Base-by-base conservation (phyloP, 2,888 invertebrate species). In the Cataglyphis altisquamis region DNA sequence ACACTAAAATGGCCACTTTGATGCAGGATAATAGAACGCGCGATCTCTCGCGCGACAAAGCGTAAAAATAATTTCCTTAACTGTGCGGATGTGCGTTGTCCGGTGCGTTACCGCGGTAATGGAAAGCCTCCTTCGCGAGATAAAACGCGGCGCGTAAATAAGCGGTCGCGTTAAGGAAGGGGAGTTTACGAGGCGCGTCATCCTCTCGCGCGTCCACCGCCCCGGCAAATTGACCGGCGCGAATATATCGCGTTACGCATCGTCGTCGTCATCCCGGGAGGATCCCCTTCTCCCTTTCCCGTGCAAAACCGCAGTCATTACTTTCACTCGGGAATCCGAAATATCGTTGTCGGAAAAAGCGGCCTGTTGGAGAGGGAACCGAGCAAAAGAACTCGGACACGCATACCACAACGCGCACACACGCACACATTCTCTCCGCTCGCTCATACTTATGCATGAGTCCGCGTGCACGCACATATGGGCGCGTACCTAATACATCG, bases 391-490 rank as follows among this genome's bases (percentile, higher is more conserved):
- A 63, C 55, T 77, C 57, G 60, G 60, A 60, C 29, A 48, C 18
- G 6, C 36, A 21, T 0, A 8, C 6, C 36, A 36, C 36, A 36
- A 48, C n/a, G 2, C 48, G 1, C 18, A 6, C 18, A 48, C 12
- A 41, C 45, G 45, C 9, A 15, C n/a, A 48, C 60, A 12, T n/a
- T 41, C 62, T 10, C 63, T 21, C 15, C 36, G 36, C 41, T 21
- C 72, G 45, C 74, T 85, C 84, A 86, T 86, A 82, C 77, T 75
- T 90, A 90, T 87, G 84, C 82, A 90, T 82, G 88, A 89, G 90
- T 32, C 18, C 62, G 39, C 57, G 81, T 15, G 25, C 66, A 52
- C 75, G 9, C 66, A 70, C 60, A 83, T 68, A 52, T 12, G 63
- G 45, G 82, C 82, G 80, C 15, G 21, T 68, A 68, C 86, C 78